Evolutionary conservation across 2,797 vertebrate species (phyloP).

Genomic region (Avahi laniger): DNA sequence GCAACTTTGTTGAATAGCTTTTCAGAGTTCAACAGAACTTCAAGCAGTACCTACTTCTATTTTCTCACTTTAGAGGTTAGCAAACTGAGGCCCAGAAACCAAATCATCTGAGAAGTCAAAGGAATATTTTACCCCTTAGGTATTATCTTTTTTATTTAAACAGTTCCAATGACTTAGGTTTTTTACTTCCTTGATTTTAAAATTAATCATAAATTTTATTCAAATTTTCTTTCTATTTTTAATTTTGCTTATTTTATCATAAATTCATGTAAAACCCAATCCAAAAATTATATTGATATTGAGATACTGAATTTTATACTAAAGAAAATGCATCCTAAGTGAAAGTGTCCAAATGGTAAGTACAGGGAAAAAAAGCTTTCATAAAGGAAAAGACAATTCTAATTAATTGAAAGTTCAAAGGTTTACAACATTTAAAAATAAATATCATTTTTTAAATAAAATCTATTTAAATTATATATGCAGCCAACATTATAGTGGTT

Average conservation of each 20-base stretch:
- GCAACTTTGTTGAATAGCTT: neutral
- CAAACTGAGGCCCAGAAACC: neutral
- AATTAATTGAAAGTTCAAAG: neutral
- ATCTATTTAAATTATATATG: neutral
- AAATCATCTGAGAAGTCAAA: neutral
- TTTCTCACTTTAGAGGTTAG: neutral
- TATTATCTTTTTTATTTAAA: neutral
- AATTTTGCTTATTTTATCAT: neutral
- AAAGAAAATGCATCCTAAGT: neutral
- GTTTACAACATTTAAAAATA: neutral
- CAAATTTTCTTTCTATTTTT: neutral
- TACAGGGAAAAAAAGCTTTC: neutral
- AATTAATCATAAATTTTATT: neutral
- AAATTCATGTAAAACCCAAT: constrained; percentile 2
- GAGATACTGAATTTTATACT: neutral
- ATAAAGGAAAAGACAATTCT: neutral
- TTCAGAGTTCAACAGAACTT: neutral
- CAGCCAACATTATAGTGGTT: neutral
- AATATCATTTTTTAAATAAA: neutral
- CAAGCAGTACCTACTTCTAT: neutral
- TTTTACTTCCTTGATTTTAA: neutral
- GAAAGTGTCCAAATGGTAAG: neutral
- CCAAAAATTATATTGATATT: neutral
- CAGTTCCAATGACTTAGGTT: neutral
- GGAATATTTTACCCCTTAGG: neutral